Conservation (phyloP, 2,797 vertebrate species). For the Diceros bicornis region DNA sequence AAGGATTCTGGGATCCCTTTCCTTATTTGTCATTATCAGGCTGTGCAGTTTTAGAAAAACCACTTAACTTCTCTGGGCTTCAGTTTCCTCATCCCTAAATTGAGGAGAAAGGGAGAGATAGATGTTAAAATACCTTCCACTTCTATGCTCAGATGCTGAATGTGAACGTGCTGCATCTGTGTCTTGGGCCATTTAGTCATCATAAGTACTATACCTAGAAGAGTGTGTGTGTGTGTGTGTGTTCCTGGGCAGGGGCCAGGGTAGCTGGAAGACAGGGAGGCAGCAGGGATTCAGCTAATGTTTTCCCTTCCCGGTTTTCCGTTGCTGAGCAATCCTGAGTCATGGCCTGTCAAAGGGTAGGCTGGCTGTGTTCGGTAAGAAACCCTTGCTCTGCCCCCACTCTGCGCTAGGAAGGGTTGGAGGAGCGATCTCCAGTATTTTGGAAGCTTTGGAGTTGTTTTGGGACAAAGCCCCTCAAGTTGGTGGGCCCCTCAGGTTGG, state of each 20-base stretch:
- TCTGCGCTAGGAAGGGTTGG: not conserved
- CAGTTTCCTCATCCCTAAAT: not conserved
- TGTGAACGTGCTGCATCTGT: not conserved
- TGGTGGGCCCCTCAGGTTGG: too few species aligned
- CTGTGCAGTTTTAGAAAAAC: not conserved
- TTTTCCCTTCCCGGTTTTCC: not conserved
- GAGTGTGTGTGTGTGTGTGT: not conserved
- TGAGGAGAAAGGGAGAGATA: not conserved
- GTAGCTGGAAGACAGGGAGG: not conserved
- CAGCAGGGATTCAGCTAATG: not conserved
- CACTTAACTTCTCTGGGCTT: not conserved
- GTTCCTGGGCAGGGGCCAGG: not conserved
- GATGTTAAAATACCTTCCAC: not conserved
- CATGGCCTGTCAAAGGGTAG: not conserved
- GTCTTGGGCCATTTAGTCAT: not conserved
- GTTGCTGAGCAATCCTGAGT: constrained; percentile 52
- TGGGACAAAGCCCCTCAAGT: not conserved
- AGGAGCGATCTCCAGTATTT: not conserved
- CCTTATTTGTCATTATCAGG: not conserved
- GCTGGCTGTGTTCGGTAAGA: constrained; percentile 41
- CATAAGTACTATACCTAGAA: not conserved
- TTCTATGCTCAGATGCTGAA: not conserved
- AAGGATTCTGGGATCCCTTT: not conserved
- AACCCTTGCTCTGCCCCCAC: not conserved
- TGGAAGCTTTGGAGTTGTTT: not conserved